Conservation (phyloP, 2,797 vertebrate genomes). For the Brachymystax lenok region DNA sequence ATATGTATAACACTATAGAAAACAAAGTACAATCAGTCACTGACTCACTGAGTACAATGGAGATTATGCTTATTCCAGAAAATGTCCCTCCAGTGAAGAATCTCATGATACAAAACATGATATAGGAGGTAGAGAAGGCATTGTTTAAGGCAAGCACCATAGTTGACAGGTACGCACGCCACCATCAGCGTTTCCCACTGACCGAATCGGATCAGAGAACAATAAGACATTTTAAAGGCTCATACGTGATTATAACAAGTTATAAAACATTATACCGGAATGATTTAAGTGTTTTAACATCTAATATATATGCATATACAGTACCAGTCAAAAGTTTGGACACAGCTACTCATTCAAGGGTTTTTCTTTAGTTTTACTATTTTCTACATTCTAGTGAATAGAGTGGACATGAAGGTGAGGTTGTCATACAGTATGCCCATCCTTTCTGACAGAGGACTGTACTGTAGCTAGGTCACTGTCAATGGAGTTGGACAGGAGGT, state of each 20-base stretch:
- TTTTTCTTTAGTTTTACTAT: too few relatives aligned
- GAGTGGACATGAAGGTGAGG: conserved; percentile 83
- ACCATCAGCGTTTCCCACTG: conserved; percentile 50
- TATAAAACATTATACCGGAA: too few relatives aligned
- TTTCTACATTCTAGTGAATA: conserved; percentile 30
- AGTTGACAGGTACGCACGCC: conserved; percentile 33
- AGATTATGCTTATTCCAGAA: conserved; percentile 54
- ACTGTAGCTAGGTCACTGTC: conserved; percentile 31
- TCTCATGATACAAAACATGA: conserved; percentile 54
- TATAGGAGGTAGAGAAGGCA: conserved; percentile 52
- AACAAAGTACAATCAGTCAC: too few relatives aligned
- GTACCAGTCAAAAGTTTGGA: too few relatives aligned
- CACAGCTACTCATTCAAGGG: too few relatives aligned
- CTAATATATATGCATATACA: too few relatives aligned
- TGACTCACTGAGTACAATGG: conserved; percentile 50
- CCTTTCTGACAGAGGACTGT: conserved; percentile 74
- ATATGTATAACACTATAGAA: too few relatives aligned
- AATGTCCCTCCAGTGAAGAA: conserved; percentile 59
- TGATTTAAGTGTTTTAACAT: too few relatives aligned
- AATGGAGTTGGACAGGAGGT: conserved; percentile 67
- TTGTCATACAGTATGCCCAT: conserved; percentile 88
- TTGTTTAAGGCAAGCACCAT: conserved; percentile 47
- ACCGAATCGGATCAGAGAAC: conserved; percentile 41
- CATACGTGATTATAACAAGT: too few relatives aligned
- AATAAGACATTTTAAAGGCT: background rate